These are phyloP conservation scores for Cerastis leucographa DNA, from an alignment of 2,888 invertebrate species.

Conservation along the genomic window DNA sequence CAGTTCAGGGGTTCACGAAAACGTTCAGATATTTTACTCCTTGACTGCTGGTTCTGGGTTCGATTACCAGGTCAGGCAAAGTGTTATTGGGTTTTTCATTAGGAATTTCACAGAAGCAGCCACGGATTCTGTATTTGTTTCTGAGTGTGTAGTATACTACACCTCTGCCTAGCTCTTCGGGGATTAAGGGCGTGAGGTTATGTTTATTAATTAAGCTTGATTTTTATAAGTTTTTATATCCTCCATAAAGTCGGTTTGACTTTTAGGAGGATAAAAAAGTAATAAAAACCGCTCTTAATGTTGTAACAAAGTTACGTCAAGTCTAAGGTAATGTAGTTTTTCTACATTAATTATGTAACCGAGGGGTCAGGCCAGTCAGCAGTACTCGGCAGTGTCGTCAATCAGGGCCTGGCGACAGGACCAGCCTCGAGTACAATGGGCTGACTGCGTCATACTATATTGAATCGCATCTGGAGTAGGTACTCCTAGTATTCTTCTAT, in stretches of 20 bases:
- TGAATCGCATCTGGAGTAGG: slow-evolving; percentile 27
- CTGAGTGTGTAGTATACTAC: too few species aligned
- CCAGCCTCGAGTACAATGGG: slow-evolving; percentile 50
- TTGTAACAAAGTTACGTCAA: slow-evolving; percentile 26
- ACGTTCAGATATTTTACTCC: too few species aligned
- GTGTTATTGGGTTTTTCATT: too few species aligned
- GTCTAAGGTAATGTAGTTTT: slow-evolving; percentile 57
- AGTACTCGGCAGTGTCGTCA: slow-evolving; percentile 58
- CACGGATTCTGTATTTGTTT: too few species aligned
- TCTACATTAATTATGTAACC: slow-evolving; percentile 49
- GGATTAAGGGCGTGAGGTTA: too few species aligned
- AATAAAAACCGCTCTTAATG: slow-evolving; percentile 18
- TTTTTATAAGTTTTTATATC: too few species aligned
- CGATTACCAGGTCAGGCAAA: too few species aligned
- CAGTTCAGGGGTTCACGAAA: background rate
- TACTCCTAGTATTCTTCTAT: slow-evolving; percentile 18
- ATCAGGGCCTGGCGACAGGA: slow-evolving; percentile 60
- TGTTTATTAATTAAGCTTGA: too few species aligned
- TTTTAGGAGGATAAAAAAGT: slow-evolving; percentile 28
- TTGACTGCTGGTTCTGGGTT: too few species aligned
- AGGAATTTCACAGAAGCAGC: too few species aligned
- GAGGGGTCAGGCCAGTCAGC: slow-evolving; percentile 45
- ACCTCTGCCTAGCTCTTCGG: too few species aligned
- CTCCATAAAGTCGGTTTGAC: slow-evolving; percentile 23
- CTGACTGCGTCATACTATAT: slow-evolving; percentile 31